These are phyloP conservation scores for Rapana venosa DNA, from an alignment of 2,888 invertebrate species.

Conservation along the genomic window DNA sequence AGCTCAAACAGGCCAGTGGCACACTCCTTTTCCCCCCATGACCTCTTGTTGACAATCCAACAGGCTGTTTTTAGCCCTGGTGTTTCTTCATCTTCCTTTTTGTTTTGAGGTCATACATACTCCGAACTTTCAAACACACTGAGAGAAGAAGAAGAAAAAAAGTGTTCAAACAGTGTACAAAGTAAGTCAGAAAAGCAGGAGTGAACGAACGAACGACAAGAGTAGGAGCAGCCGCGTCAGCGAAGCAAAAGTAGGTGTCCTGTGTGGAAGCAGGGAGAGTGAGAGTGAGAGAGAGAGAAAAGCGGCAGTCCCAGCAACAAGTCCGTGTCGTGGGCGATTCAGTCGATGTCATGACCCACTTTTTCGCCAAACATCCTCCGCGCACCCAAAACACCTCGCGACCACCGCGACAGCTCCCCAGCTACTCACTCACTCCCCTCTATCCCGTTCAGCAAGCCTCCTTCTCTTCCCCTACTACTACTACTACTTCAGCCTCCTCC, in stretches of 20 bases:
- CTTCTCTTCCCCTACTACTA: background rate
- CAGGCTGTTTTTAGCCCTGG: background rate
- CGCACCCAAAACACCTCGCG: conserved; percentile 33
- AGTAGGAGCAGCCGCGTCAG: background rate
- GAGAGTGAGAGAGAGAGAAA: too few relatives aligned
- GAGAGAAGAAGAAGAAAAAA: too few relatives aligned
- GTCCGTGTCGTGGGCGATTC: conserved; percentile 29
- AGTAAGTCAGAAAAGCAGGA: background rate
- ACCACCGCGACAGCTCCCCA: background rate
- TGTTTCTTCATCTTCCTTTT: background rate
- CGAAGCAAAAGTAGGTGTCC: background rate
- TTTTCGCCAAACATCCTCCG: conserved; percentile 29
- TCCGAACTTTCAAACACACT: too few relatives aligned
- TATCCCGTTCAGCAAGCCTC: background rate
- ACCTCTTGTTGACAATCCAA: conserved; percentile 22
- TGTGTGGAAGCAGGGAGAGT: background rate
- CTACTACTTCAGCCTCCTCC: background rate
- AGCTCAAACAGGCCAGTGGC: background rate
- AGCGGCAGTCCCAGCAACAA: conserved; percentile 33
- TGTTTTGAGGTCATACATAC: too few relatives aligned
- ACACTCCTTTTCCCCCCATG: background rate
- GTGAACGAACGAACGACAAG: background rate
- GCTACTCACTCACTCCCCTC: background rate
- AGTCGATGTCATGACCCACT: conserved; percentile 35
- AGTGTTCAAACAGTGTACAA: too few relatives aligned